Evolutionary conservation across 2,113 vertebrate genomes (phyloP), one percentile per base, ranked within the genome.

Genomic region (Tringa solitaria): DNA sequence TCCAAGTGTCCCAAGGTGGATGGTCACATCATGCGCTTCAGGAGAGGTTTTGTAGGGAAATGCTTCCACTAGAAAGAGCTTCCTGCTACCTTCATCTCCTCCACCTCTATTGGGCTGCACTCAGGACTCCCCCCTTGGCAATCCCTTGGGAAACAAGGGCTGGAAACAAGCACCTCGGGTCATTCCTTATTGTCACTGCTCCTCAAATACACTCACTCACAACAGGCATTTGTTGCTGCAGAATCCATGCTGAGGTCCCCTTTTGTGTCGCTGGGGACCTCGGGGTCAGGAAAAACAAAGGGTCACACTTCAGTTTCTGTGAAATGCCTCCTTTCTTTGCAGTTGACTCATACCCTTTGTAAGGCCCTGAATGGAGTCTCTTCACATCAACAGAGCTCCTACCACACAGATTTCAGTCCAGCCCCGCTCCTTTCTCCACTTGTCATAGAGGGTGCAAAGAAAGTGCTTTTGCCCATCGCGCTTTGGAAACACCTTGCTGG

Each of bases 241-340:
- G 77, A 93, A 74, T 88, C 59, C 9, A 65, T 21, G 30, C 75
- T 46, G 60, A 75, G 78, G 50, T 96, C 87, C 51, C 21, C 70
- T 79, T 95, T 96, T 96, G 93, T 97, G 84, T 87, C 6, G 0
- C 84, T 14, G 50, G 41, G 63, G 93, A 94, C 95, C 93, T 93
- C 35, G 59, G 54, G 92, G 96, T 96, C 75, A 93, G 61, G 78
- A 63, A 93, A 91, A 96, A 96, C 95, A 96, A 95, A 94, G 82
- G 54, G 93, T 94, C 95, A 96, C 96, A 96, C 95, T 96, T 96
- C 90, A 57, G 93, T 53, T 84, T 95, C 93, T 96, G 50, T 94
- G 95, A 90, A 93, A 95, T 79, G 59, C 84, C 91, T 89, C 63
- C 86, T 93, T 81, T 84, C 93, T 95, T 94, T 94, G 85, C 96